Evolutionary conservation across 2,113 vertebrate genomes (phyloP).

Genomic region (Ploceus nigricollis): DNA sequence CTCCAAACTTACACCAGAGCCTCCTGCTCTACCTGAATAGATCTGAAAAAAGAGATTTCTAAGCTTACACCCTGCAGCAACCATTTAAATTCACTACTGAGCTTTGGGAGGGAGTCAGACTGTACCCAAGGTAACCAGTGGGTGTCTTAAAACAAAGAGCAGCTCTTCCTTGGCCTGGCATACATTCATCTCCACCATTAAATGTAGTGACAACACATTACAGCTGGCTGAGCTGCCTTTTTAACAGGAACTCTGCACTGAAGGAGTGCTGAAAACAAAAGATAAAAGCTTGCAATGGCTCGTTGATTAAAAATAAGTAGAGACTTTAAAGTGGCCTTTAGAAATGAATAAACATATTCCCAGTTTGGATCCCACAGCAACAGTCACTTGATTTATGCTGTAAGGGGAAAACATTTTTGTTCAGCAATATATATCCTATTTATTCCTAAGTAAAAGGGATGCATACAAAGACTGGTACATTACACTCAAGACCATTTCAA

Average conservation of each 20-base stretch:
- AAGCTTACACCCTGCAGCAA: neutral
- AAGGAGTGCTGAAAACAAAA: neutral
- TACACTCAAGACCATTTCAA: neutral
- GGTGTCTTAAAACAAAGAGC: neutral
- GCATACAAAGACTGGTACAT: neutral
- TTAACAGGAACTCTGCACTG: neutral
- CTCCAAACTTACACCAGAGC: neutral
- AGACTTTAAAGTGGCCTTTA: neutral
- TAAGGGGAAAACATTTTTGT: neutral
- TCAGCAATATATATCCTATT: neutral
- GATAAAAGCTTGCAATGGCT: constrained; percentile 15
- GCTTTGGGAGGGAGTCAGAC: neutral
- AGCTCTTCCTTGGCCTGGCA: neutral
- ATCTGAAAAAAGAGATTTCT: neutral
- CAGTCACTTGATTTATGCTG: neutral
- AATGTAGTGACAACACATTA: neutral
- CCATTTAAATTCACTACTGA: neutral
- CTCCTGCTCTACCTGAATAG: neutral
- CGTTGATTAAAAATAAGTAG: neutral
- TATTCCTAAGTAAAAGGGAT: neutral
- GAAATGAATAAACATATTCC: neutral
- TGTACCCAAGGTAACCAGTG: neutral
- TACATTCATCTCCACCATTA: neutral
- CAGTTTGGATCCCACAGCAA: neutral
- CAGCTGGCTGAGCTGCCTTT: neutral